Base-by-base conservation (phyloP, 64 coral and sea anemone genomes). In the Porites lutea region DNA sequence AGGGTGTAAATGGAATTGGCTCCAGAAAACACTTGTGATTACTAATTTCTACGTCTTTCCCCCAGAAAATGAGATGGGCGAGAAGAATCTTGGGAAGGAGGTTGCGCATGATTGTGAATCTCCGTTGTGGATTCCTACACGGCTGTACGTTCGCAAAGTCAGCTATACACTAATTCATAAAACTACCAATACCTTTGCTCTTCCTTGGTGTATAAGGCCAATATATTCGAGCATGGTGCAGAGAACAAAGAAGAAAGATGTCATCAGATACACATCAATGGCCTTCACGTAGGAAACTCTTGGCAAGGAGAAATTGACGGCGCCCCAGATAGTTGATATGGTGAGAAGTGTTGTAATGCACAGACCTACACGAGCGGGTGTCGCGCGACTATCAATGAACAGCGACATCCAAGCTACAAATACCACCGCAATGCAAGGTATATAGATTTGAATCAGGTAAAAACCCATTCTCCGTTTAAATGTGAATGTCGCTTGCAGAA, bases 351-450 rank as follows among this genome's bases (percentile, higher is more conserved):
- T 97, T 43, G 91, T 93, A 52, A 97, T 79, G 27, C 95, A 97
- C 59, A 97, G 79, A 21, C 91, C 86, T 3, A 97, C 76, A 8
- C 95, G 65, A 7, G 95, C 95, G 14, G 95, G 91, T 2, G 83
- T 97, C 58, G 88, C 91, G 16, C 72, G 86, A 8, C 88, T 65
- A 19, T 96, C 95, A 2, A 96, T 91, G 75, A 92, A 97, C 37
- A 97, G 87, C 37, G 95, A 97, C 72, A 97, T 86, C 95, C 95
- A 97, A 23, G 91, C 86, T 18, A 92, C 94, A 53, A 95, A 95
- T 4, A 95, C 94, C 4, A 95, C 87, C 14, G 27, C 27, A 37
- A 37, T 37, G 27, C 27, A 37, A 37, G 27, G 27, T 37, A 37
- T 37, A 37, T 37, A 95, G 13, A 95, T 79, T 55, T 95, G 89